A percentile compares a stretch with the other conserved stretches of the same genome.
phyloP scores from a whole-genome alignment of 2,113 vertebrate genomes.

The Charadrius vociferus region DNA sequence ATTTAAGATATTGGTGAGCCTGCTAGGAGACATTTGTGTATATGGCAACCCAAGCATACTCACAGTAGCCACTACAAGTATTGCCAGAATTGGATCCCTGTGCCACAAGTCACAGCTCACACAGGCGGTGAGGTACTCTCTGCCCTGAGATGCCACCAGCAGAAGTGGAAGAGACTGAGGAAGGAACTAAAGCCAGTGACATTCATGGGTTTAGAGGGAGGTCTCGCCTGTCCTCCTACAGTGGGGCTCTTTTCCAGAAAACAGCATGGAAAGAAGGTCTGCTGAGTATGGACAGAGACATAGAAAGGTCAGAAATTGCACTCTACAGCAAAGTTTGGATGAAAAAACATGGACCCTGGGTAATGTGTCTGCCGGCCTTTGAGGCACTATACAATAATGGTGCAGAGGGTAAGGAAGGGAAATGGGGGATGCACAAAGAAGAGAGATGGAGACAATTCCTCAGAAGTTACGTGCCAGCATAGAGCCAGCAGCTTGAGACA shows the following conservation, averaged over 20 bases:
- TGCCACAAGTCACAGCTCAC: not conserved
- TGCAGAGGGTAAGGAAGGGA: not conserved
- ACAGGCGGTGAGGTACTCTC: not conserved
- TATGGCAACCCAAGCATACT: not conserved
- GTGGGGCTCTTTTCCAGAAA: not conserved
- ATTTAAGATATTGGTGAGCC: not conserved
- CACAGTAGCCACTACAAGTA: not conserved
- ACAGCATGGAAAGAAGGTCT: not conserved
- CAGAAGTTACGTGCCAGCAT: not conserved
- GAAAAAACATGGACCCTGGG: not conserved
- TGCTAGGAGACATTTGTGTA: not conserved
- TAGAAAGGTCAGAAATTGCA: not conserved
- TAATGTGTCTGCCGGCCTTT: not conserved
- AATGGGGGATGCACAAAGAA: not conserved
- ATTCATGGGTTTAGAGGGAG: not conserved
- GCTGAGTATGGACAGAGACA: not conserved
- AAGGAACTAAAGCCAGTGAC: not conserved
- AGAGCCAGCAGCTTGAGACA: constrained; percentile 35
- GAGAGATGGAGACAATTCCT: not conserved
- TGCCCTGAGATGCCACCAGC: not conserved
- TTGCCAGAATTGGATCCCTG: not conserved
- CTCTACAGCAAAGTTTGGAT: not conserved
- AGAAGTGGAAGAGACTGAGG: not conserved
- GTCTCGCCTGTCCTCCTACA: not conserved
- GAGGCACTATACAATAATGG: not conserved